These are phyloP conservation scores for Leptodactylus fuscus DNA, from an alignment of 2,113 vertebrate species.

Conservation along the genomic window DNA sequence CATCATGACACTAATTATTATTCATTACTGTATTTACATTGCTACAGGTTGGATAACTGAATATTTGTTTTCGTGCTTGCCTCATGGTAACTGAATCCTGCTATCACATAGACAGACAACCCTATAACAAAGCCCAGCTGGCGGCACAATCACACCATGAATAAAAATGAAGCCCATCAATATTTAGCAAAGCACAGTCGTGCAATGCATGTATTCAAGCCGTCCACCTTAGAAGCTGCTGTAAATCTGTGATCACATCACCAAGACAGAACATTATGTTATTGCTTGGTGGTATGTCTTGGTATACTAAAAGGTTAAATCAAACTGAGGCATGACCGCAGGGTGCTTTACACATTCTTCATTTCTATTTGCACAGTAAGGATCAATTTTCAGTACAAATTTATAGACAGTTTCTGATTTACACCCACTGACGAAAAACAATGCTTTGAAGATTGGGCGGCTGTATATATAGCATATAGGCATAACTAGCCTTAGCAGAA, in stretches of 20 bases:
- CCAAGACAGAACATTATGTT: neutral
- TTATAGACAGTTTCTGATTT: neutral
- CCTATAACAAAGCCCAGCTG: constrained; percentile 8
- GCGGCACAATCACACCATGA: constrained; percentile 13
- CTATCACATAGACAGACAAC: neutral
- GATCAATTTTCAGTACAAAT: neutral
- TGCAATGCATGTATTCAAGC: neutral
- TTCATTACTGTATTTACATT: neutral
- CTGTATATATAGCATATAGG: neutral
- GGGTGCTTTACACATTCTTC: neutral
- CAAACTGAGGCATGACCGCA: neutral
- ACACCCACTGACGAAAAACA: neutral
- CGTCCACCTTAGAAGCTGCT: neutral
- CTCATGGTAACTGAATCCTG: constrained; percentile 19
- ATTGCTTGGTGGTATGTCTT: neutral
- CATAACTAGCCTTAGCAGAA: neutral
- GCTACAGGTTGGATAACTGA: neutral
- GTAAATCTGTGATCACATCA: neutral
- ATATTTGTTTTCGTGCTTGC: neutral
- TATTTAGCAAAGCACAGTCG: neutral
- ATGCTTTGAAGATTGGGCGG: neutral
- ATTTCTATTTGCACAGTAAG: neutral
- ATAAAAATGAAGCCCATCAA: constrained; percentile 34
- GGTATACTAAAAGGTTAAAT: neutral
- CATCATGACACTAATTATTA: constrained; percentile 9